phyloP scores from a whole-genome alignment of 2,113 vertebrate species.

The Columba livia region DNA sequence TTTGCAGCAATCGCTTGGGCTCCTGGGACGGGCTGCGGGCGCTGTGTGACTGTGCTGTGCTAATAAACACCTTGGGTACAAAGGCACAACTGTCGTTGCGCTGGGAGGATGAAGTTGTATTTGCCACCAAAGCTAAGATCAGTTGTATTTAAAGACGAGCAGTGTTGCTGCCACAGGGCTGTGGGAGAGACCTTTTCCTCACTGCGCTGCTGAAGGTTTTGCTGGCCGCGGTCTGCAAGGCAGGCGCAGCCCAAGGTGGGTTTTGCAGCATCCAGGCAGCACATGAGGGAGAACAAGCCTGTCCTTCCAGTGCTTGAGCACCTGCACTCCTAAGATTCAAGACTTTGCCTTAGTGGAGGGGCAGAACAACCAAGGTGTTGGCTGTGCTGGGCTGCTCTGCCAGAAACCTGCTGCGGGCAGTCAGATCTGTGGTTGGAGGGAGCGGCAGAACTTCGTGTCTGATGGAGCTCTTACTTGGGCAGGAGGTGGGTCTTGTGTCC shows the following conservation, averaged over 20 bases:
- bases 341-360: background rate
- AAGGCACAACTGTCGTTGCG: background rate
- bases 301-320: background rate
- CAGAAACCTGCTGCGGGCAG: background rate
- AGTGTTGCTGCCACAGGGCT: background rate
- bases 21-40: background rate
- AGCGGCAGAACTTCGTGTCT: accelerated
- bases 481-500: background rate
- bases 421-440: background rate
- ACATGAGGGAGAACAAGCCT: background rate
- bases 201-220: accelerated
- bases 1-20: accelerated
- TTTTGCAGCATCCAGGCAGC: background rate
- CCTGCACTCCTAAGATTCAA: background rate
- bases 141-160: background rate
- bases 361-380: background rate
- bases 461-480: background rate
- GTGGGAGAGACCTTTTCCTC: background rate
- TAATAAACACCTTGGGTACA: background rate
- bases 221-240: background rate
- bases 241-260: background rate
- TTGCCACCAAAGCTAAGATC: background rate
- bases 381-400: background rate
- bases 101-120: background rate
- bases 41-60: background rate